Evolutionary conservation across 2,888 invertebrate species (phyloP).

Genomic region (Epinotia bilunana): DNA sequence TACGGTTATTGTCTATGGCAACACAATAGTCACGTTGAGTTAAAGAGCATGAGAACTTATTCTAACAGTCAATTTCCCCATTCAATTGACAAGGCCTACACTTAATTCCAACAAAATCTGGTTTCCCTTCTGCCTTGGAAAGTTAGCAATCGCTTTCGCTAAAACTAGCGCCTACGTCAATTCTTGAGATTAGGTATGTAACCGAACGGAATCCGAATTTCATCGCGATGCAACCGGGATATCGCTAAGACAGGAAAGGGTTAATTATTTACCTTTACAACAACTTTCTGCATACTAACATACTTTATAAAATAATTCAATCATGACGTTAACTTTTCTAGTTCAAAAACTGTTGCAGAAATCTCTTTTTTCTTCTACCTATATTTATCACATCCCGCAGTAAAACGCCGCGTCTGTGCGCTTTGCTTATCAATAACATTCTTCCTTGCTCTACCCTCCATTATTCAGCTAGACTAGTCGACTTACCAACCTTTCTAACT

Average conservation of each 20-base stretch:
- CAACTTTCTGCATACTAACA: neutral
- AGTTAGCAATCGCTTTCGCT: too few species aligned
- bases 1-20: neutral
- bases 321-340: neutral
- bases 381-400: constrained; percentile 20
- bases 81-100: too few species aligned
- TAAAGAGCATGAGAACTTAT: too few species aligned
- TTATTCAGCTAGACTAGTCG: constrained; percentile 18
- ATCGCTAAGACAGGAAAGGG: neutral
- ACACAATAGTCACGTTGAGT: neutral
- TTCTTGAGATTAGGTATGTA: too few species aligned
- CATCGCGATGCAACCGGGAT: neutral
- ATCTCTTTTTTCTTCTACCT: neutral
- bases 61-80: too few species aligned
- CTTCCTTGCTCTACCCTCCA: constrained; percentile 19
- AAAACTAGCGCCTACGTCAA: too few species aligned
- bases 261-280: too few species aligned
- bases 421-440: constrained; percentile 33
- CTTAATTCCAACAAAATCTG: too few species aligned
- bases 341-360: neutral
- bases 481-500: neutral
- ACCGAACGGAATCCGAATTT: neutral
- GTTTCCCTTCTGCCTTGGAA: too few species aligned
- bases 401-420: constrained; percentile 4
- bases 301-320: neutral